These are phyloP conservation scores for Sternarchorhynchus goeldii DNA, from an alignment of 2,797 vertebrate genomes.

Conservation along the genomic window DNA sequence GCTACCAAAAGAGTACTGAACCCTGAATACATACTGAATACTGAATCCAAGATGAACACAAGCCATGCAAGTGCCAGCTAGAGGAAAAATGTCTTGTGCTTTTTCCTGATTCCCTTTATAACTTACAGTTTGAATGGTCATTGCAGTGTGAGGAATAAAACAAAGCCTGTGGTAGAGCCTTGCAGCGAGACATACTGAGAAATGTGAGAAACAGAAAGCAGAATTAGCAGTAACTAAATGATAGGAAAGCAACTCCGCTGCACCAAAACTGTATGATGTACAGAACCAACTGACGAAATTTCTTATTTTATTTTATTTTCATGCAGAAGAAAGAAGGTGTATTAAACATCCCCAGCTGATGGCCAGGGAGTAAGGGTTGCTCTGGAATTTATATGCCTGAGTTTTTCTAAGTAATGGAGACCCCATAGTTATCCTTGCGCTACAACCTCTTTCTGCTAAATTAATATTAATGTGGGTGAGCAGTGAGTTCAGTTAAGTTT, in stretches of 20 bases:
- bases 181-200: neutral
- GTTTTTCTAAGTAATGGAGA: conserved; percentile 76
- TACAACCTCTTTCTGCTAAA: conserved; percentile 75
- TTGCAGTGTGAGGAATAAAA: neutral
- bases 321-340: conserved; percentile 38
- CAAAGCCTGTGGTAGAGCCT: neutral
- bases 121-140: neutral
- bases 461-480: conserved; percentile 81
- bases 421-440: conserved; percentile 70
- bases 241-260: neutral
- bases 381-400: conserved; percentile 75
- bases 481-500: conserved; percentile 80
- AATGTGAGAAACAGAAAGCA: neutral
- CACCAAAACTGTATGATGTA: neutral
- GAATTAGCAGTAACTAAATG: neutral
- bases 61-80: neutral
- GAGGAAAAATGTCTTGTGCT: neutral
- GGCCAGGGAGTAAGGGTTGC: conserved; percentile 61
- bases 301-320: neutral
- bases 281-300: neutral
- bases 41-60: neutral
- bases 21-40: neutral
- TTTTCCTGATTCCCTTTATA: neutral
- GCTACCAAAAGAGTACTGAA: conserved; percentile 20
- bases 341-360: conserved; percentile 60